A percentile compares a stretch with the other conserved stretches of the same genome.
phyloP scores from a whole-genome alignment of 2,113 vertebrate species.

The Vombatus ursinus region DNA sequence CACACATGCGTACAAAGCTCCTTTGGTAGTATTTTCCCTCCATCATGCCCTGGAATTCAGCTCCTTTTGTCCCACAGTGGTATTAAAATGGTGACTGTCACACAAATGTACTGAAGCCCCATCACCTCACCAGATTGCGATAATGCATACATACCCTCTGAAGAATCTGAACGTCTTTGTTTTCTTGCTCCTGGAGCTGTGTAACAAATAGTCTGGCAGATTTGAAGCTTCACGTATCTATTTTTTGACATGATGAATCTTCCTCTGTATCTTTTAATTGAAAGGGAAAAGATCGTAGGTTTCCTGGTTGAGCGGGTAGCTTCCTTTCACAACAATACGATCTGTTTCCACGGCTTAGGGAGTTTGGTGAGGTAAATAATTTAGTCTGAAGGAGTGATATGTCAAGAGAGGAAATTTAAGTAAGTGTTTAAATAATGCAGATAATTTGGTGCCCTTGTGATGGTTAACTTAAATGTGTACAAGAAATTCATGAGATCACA shows the following conservation, averaged over 20 bases:
- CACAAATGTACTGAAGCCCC: conserved; percentile 31
- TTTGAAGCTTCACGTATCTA: conserved; percentile 88
- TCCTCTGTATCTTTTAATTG: conserved; percentile 68
- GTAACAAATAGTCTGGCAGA: conserved; percentile 91
- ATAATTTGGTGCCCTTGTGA: conserved; percentile 74
- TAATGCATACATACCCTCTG: conserved; percentile 80
- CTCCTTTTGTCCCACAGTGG: conserved; percentile 47
- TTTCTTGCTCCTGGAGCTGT: conserved; percentile 83
- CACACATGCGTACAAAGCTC: conserved; percentile 14
- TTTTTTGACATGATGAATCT: conserved; percentile 87
- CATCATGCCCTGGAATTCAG: conserved; percentile 43
- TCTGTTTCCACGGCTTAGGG: conserved; percentile 77
- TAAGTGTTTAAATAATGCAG: conserved; percentile 74
- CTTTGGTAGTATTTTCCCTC: conserved; percentile 35
- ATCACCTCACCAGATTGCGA: not conserved
- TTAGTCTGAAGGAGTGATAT: conserved; percentile 86
- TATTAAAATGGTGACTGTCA: conserved; percentile 33
- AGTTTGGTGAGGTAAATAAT: conserved; percentile 90
- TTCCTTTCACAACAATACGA: conserved; percentile 61
- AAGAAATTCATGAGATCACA: conserved; percentile 58
- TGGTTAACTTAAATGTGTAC: conserved; percentile 62
- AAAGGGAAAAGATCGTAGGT: conserved; percentile 56
- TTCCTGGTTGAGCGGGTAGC: conserved; percentile 56
- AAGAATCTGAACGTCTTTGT: conserved; percentile 77
- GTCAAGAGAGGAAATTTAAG: conserved; percentile 87